These are phyloP conservation scores for Bruchidius siliquastri DNA, from an alignment of 2,888 invertebrate species.

Conservation along the genomic window DNA sequence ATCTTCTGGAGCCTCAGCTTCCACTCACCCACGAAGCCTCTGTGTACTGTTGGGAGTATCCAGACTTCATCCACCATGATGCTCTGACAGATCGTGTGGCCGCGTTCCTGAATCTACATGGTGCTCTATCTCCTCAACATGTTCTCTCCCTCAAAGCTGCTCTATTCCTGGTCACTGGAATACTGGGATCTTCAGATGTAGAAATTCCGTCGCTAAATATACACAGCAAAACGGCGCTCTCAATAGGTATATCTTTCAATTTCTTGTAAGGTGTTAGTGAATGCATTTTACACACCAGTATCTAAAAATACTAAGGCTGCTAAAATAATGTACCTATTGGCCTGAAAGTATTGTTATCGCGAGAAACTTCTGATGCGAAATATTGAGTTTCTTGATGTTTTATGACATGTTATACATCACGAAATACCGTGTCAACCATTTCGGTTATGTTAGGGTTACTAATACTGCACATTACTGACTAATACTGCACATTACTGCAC, in stretches of 20 bases:
- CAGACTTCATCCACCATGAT: conserved; percentile 50
- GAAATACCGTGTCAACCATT: too few relatives aligned
- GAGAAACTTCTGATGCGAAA: too few relatives aligned
- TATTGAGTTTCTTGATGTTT: too few relatives aligned
- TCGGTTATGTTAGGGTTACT: too few relatives aligned
- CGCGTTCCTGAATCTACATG: not conserved
- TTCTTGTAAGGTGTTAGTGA: too few relatives aligned
- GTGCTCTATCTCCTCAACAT: not conserved
- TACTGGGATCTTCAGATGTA: conserved; percentile 31
- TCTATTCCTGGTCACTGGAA: conserved; percentile 25
- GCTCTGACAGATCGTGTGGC: conserved; percentile 45
- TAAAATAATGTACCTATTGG: too few relatives aligned
- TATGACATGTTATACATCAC: too few relatives aligned
- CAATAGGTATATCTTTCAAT: not conserved
- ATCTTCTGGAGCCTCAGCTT: conserved; percentile 16
- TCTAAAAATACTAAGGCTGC: too few relatives aligned
- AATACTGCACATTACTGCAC: too few relatives aligned
- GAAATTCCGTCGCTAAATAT: conserved; percentile 13
- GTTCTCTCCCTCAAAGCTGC: conserved; percentile 14
- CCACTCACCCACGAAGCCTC: conserved; percentile 10
- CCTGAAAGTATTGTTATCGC: too few relatives aligned
- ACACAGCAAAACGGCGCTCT: not conserved
- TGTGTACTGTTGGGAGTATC: conserved; percentile 43
- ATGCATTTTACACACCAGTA: too few relatives aligned
- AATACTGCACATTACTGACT: too few relatives aligned